Conservation (phyloP, 2,113 vertebrate genomes). For the Coptodon rendalli region DNA sequence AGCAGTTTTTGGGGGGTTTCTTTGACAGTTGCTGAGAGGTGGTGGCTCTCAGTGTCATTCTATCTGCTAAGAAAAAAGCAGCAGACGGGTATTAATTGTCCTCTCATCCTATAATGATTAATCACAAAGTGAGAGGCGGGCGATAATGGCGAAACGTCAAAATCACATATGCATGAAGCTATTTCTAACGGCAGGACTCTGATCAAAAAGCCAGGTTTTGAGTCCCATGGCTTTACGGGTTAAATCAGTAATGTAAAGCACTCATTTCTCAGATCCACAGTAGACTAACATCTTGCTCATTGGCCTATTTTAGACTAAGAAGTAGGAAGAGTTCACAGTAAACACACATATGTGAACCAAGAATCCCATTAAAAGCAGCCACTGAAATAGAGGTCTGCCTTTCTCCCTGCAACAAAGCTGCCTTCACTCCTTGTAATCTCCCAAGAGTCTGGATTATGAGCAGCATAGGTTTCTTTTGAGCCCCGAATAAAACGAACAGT, state of each 20-base stretch:
- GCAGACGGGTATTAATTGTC: slow-evolving; percentile 33
- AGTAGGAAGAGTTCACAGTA: slow-evolving; percentile 10
- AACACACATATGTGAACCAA: neutral
- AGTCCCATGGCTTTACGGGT: neutral
- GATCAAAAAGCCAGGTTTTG: neutral
- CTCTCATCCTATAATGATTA: slow-evolving; percentile 25
- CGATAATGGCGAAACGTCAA: neutral
- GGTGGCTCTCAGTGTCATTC: neutral
- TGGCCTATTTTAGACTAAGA: slow-evolving; percentile 3
- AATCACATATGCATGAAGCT: slow-evolving; percentile 27
- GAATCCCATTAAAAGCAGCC: slow-evolving; percentile 17
- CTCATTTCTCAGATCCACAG: neutral
- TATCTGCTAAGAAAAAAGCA: slow-evolving; percentile 5
- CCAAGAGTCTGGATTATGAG: slow-evolving; percentile 16
- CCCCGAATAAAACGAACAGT: slow-evolving; percentile 24
- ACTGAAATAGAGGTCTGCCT: slow-evolving; percentile 4
- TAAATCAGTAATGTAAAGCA: neutral
- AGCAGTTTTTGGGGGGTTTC: neutral
- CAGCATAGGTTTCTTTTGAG: slow-evolving; percentile 6
- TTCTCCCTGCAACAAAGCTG: slow-evolving; percentile 20
- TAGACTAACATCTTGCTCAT: neutral
- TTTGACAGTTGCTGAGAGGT: neutral
- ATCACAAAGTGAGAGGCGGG: slow-evolving; percentile 25
- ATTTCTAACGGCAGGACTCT: slow-evolving; percentile 8
- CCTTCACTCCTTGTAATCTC: slow-evolving; percentile 2